These are phyloP conservation scores for Drosophila quinaria DNA, from an alignment of 2,888 invertebrate genomes.

Conservation along the genomic window DNA sequence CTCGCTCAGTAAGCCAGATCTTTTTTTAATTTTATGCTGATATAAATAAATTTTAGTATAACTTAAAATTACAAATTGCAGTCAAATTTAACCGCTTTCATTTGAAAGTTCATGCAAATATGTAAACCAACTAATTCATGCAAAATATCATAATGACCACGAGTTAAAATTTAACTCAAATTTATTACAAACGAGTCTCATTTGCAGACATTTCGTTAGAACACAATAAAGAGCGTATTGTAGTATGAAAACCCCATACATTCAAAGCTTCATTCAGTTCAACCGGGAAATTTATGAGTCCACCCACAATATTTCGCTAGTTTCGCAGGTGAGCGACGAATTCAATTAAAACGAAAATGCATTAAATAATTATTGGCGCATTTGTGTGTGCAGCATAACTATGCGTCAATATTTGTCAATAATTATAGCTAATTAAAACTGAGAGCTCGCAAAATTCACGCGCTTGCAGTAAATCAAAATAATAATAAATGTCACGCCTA, in stretches of 20 bases:
- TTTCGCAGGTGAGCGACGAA: slow-evolving; percentile 38
- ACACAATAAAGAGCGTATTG: neutral
- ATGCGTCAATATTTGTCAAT: slow-evolving; percentile 40
- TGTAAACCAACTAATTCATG: slow-evolving; percentile 32
- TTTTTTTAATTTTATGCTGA: slow-evolving; percentile 40
- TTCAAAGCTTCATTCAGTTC: neutral
- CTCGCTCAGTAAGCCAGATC: slow-evolving; percentile 23
- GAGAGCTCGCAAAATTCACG: slow-evolving; percentile 10
- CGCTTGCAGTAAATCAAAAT: slow-evolving; percentile 40
- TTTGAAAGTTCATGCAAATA: slow-evolving; percentile 44
- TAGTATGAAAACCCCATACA: neutral
- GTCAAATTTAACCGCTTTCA: slow-evolving; percentile 18
- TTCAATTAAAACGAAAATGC: slow-evolving; percentile 64
- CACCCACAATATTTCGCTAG: slow-evolving; percentile 12
- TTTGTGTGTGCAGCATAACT: slow-evolving; percentile 5
- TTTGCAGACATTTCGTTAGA: slow-evolving; percentile 44
- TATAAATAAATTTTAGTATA: slow-evolving; percentile 12
- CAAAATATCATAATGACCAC: slow-evolving; percentile 1
- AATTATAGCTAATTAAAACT: slow-evolving; percentile 53
- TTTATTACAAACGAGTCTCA: slow-evolving; percentile 45
- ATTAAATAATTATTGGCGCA: slow-evolving; percentile 45
- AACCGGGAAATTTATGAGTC: slow-evolving; percentile 9
- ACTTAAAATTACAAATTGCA: slow-evolving; percentile 19
- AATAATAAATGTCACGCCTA: slow-evolving; percentile 25
- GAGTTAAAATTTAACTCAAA: slow-evolving; percentile 7